These are phyloP conservation scores for Osmerus mordax DNA, from an alignment of 2,113 vertebrate species.

Conservation along the genomic window DNA sequence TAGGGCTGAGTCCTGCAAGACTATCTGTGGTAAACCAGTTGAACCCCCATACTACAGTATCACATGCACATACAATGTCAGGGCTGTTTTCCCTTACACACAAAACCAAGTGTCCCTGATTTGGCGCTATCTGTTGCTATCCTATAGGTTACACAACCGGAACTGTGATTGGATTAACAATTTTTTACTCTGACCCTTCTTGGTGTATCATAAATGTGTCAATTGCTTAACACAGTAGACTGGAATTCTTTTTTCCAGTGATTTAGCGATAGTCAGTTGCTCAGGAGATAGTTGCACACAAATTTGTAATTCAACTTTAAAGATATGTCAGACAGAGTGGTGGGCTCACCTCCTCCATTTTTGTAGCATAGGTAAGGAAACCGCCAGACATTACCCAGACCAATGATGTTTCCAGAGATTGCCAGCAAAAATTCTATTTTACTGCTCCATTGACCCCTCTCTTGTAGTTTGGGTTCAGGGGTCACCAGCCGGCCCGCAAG, in stretches of 20 bases:
- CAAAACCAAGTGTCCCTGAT: too few relatives aligned
- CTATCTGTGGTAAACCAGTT: too few relatives aligned
- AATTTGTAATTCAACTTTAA: not conserved
- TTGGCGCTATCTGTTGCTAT: too few relatives aligned
- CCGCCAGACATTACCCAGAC: conserved; percentile 75
- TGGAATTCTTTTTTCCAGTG: not conserved
- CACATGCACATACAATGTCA: too few relatives aligned
- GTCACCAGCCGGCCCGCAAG: not conserved
- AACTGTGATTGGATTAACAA: too few relatives aligned
- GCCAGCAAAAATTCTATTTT: conserved; percentile 71
- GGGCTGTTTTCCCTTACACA: too few relatives aligned
- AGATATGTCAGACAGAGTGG: not conserved
- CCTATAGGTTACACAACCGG: too few relatives aligned
- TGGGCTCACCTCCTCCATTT: conserved; percentile 72
- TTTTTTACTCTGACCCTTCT: too few relatives aligned
- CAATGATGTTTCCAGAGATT: conserved; percentile 69
- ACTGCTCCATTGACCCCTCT: conserved; percentile 67
- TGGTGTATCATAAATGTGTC: too few relatives aligned
- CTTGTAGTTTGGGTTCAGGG: conserved; percentile 34
- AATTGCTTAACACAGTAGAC: too few relatives aligned
- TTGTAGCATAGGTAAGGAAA: conserved; percentile 79
- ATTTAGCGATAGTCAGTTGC: not conserved
- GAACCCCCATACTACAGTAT: too few relatives aligned
- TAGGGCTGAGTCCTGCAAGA: too few relatives aligned
- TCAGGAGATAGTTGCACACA: not conserved